A percentile compares a stretch with the other conserved stretches of the same genome.
These are phyloP conservation scores for Lamellibrachia satsuma DNA, from an alignment of 2,888 invertebrate genomes.

Conservation along the genomic window DNA sequence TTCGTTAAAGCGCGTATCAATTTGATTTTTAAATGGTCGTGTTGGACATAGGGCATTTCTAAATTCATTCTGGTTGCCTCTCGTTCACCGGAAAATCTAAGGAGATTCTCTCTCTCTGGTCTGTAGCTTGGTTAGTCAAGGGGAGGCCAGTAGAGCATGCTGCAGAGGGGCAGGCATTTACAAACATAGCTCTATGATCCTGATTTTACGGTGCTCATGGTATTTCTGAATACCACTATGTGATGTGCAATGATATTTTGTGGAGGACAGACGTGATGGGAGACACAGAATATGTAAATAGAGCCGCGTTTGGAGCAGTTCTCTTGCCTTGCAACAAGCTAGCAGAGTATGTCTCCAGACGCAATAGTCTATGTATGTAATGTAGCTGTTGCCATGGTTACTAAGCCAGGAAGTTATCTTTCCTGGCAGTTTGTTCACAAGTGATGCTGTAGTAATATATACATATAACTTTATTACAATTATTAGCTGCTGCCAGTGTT, in stretches of 20 bases:
- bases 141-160: not conserved
- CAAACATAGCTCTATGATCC: conserved; percentile 1
- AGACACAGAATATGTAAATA: conserved; percentile 17
- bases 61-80: not conserved
- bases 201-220: conserved; percentile 17
- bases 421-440: not conserved
- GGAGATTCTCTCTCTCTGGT: not conserved
- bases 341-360: not conserved
- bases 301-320: not conserved
- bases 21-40: not conserved
- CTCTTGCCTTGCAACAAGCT: conserved; percentile 8
- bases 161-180: not conserved
- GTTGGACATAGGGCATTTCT: not conserved
- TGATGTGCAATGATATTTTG: conserved; percentile 17
- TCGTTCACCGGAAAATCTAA: not conserved
- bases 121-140: not conserved
- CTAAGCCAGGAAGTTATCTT: conserved; percentile 1
- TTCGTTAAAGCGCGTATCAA: not conserved
- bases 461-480: not conserved
- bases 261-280: not conserved
- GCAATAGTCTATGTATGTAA: not conserved
- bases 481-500: not conserved
- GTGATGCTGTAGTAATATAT: conserved; percentile 5
- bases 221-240: not conserved
- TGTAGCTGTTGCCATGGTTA: conserved; percentile 4